A percentile compares a stretch with the other conserved stretches of the same genome.
These are phyloP conservation scores for Ispidina picta DNA, from an alignment of 2,797 vertebrate species.

Conservation along the genomic window DNA sequence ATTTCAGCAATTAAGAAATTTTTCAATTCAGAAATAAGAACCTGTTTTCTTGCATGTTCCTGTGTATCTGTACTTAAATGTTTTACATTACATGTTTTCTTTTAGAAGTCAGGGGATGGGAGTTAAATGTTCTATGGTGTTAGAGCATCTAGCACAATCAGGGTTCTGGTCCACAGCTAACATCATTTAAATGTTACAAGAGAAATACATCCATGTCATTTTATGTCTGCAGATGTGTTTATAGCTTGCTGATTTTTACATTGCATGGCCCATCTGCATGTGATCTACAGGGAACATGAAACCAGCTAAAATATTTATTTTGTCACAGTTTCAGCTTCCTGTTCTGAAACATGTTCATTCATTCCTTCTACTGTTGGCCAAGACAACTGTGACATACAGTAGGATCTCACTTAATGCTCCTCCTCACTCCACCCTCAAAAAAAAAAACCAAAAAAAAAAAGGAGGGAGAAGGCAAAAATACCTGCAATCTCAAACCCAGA, in stretches of 20 bases:
- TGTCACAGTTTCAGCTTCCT: background rate
- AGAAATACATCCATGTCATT: background rate
- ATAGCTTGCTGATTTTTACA: background rate
- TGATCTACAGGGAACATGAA: background rate
- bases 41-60: background rate
- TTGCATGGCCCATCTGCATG: background rate
- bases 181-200: background rate
- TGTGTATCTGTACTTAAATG: background rate
- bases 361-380: background rate
- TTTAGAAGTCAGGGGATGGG: background rate
- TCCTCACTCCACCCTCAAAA: fast-evolving
- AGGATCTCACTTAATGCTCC: background rate
- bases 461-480: fast-evolving
- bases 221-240: background rate
- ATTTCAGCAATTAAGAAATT: background rate
- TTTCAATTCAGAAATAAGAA: background rate
- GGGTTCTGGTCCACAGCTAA: background rate
- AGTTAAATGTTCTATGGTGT: background rate
- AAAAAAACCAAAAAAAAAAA: background rate
- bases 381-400: background rate
- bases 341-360: background rate
- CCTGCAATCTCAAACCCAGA: background rate
- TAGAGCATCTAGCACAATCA: background rate
- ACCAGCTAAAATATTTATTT: background rate
- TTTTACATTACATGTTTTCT: background rate